Base-by-base conservation (phyloP, 2,797 vertebrate species). In the Etheostoma nigrum region DNA sequence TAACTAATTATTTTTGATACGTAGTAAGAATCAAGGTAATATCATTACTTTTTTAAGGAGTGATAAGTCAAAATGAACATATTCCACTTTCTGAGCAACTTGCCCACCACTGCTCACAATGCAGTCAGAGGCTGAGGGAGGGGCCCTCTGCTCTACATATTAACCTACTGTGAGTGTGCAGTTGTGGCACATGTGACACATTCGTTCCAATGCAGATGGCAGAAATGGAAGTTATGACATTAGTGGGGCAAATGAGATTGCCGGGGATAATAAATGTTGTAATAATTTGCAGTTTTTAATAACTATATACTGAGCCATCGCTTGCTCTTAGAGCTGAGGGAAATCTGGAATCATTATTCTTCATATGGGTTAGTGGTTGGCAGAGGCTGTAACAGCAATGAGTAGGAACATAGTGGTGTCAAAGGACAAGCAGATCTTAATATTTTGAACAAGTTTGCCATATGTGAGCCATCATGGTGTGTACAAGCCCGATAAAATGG, bases 211-310 rank as follows among this genome's bases (percentile, higher is more conserved):
- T 75, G 87, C 81, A 88, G 77, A 92, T 74, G 91, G 85, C 78
- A 86, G 82, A 82, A 88, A 86, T 92, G 84, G 92, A 93, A 93
- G 93, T 89, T 91, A 93, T 93, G 93, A 93, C 90, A 89, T 91
- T 77, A 76, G 78, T 52, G 74, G 82, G 86, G 86, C 89, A 89
- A 91, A 90, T 88, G 85, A 79, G 76, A 84, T 76, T 89, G 78
- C 82, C 79, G 5, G 66, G 90, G 76, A 93, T 91, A 84, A 91
- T 92, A 94, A 93, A 94, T 81, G 83, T 79, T 93, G 88, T 63
- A 92, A 93, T 94, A 88, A 94, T 95, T 92, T 91, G 87, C 89
- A 86, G 79, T 89, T 93, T 95, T 92, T 90, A 94, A 94, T 93
- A 94, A 91, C 86, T 87, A 64, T 88, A 89, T 94, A 94, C 93